A percentile compares a stretch with the other conserved stretches of the same genome.
These are phyloP conservation scores for zebrafish (Danio rerio) DNA, from an alignment of 2,113 vertebrate genomes.

Conservation along the genomic window DNA sequence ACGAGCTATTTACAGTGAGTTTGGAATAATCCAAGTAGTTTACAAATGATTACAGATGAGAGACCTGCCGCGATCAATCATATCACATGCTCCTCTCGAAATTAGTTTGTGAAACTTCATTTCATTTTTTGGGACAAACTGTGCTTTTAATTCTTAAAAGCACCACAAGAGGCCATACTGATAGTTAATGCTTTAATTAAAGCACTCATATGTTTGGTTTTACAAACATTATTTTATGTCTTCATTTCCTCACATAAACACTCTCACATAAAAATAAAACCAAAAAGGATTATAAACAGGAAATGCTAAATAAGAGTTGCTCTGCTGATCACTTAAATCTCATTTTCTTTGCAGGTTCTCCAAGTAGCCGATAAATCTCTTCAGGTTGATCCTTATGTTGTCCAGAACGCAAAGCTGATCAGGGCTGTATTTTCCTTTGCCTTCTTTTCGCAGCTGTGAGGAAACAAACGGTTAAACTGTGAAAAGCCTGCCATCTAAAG, in stretches of 20 bases:
- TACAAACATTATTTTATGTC: background rate
- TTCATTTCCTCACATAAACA: conserved; percentile 10
- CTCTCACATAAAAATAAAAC: conserved; percentile 12
- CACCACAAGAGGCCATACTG: background rate
- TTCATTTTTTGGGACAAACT: no score
- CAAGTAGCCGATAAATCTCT: conserved; percentile 92
- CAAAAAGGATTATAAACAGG: background rate
- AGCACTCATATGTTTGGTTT: conserved; percentile 22
- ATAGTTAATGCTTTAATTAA: conserved; percentile 30
- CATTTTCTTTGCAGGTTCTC: conserved; percentile 82
- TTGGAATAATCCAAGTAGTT: no score
- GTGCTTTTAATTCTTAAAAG: background rate
- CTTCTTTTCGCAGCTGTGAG: conserved; percentile 90
- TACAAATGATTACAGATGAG: no score
- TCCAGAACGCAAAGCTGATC: conserved; percentile 94
- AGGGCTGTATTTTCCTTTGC: conserved; percentile 81
- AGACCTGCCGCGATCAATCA: no score
- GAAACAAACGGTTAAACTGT: conserved; percentile 21
- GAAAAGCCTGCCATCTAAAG: conserved; percentile 37
- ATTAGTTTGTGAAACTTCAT: no score
- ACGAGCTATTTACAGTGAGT: no score
- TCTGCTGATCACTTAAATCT: background rate
- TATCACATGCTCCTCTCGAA: no score
- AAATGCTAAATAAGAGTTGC: conserved; percentile 9
- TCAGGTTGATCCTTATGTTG: conserved; percentile 93